Evolutionary conservation across 2,113 vertebrate species (phyloP).

Genomic region (Cnemophilus loriae): DNA sequence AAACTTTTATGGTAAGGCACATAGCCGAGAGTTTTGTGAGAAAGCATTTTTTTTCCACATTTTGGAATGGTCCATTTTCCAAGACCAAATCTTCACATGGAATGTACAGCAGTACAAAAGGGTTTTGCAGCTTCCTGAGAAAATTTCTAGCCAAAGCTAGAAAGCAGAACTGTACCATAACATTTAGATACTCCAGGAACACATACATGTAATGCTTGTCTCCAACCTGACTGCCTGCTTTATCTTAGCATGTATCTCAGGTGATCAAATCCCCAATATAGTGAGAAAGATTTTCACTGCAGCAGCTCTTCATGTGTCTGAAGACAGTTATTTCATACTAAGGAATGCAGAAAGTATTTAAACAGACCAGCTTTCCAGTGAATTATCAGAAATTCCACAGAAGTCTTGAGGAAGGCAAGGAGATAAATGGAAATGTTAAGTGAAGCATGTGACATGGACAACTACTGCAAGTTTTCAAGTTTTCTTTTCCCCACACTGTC

Average conservation of each 20-base stretch:
- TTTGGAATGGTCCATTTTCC: background rate
- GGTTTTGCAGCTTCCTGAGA: background rate
- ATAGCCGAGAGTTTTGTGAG: background rate
- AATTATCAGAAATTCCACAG: background rate
- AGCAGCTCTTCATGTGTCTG: background rate
- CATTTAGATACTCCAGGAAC: background rate
- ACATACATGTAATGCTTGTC: background rate
- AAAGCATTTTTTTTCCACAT: background rate
- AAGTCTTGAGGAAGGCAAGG: background rate
- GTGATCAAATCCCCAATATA: background rate
- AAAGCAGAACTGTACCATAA: background rate
- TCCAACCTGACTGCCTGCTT: background rate
- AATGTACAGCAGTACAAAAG: background rate
- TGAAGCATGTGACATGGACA: background rate
- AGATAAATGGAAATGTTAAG: background rate
- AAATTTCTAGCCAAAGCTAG: background rate
- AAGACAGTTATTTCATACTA: background rate
- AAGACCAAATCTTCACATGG: background rate
- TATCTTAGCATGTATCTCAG: background rate
- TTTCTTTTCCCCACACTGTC: background rate
- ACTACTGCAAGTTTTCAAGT: background rate
- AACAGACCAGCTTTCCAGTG: background rate
- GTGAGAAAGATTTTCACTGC: background rate
- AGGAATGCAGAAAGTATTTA: conserved; percentile 41
- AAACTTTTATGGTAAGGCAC: background rate